phyloP scores from a whole-genome alignment of 2,113 vertebrate genomes.

The Colinus virginianus region DNA sequence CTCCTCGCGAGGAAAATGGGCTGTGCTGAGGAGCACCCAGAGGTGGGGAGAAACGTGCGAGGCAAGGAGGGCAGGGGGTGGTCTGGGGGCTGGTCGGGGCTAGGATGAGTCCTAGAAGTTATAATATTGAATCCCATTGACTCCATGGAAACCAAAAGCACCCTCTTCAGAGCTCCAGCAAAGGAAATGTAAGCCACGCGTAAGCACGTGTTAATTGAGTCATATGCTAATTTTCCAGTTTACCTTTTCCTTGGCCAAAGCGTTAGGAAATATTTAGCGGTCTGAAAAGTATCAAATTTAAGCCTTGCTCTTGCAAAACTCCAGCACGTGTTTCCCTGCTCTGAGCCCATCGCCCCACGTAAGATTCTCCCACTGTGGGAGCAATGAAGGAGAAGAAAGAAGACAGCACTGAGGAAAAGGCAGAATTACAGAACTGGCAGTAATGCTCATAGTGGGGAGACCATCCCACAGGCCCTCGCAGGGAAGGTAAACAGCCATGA shows the following conservation, averaged over 20 bases:
- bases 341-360: neutral
- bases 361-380: neutral
- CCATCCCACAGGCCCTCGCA: neutral
- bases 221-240: slow-evolving; percentile 8
- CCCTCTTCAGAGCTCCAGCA: neutral
- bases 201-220: neutral
- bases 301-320: neutral
- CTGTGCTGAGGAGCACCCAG: rapidly evolving
- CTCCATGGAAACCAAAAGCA: neutral
- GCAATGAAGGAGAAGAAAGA: neutral
- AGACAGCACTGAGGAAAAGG: neutral
- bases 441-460: neutral
- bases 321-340: rapidly evolving
- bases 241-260: neutral
- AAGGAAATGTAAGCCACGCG: neutral
- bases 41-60: neutral
- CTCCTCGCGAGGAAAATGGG: neutral
- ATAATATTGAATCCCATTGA: neutral
- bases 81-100: rapidly evolving
- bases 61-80: neutral
- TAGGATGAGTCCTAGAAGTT: neutral
- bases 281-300: neutral
- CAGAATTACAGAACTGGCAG: neutral
- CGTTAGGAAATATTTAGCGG: neutral
- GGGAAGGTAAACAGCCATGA: neutral